Conservation (phyloP, 2,113 vertebrate genomes). For the Ctenomys sociabilis region DNA sequence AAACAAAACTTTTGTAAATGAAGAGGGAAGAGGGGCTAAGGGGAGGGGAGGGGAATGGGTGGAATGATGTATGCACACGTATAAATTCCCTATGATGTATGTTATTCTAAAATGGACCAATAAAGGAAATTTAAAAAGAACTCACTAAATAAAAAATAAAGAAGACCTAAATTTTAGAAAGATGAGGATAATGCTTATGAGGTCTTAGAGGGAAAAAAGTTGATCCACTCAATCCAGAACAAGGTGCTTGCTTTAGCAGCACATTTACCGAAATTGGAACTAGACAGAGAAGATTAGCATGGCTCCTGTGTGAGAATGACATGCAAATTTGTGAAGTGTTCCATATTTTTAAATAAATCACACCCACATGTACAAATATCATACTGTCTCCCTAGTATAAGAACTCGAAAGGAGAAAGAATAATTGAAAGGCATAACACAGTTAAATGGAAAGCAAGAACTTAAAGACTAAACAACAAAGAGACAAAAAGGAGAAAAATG, state of each 20-base stretch:
- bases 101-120: not conserved
- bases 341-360: too few species aligned
- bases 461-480: too few species aligned
- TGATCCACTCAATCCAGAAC: not conserved
- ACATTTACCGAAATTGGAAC: too few species aligned
- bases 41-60: not conserved
- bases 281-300: too few species aligned
- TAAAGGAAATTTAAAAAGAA: not conserved
- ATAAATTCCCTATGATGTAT: not conserved
- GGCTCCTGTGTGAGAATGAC: too few species aligned
- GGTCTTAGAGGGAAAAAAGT: constrained; percentile 31
- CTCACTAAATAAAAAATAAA: not conserved
- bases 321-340: too few species aligned
- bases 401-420: too few species aligned
- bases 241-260: not conserved
- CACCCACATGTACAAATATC: too few species aligned
- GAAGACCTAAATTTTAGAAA: constrained; percentile 19
- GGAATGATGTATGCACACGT: not conserved
- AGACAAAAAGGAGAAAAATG: too few species aligned
- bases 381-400: too few species aligned
- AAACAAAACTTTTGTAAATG: not conserved
- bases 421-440: too few species aligned
- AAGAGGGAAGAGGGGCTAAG: not conserved
- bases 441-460: too few species aligned
- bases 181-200: not conserved